phyloP scores from a whole-genome alignment of 2,888 invertebrate genomes.

The Hesperia comma region DNA sequence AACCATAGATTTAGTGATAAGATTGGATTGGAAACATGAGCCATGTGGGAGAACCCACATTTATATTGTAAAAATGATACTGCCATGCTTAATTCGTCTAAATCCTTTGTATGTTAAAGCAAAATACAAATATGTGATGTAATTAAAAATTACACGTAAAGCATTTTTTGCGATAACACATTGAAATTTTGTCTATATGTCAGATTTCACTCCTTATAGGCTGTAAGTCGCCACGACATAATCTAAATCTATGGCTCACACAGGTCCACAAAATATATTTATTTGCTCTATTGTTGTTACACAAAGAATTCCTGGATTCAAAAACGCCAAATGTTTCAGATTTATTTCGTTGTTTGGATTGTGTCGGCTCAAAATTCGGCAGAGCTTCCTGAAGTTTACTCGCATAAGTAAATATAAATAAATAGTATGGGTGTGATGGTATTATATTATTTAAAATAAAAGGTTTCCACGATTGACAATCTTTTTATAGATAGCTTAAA shows the following conservation, averaged over 20 bases:
- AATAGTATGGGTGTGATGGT: slow-evolving; percentile 44
- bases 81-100: too few species aligned
- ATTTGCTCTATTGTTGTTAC: slow-evolving; percentile 21
- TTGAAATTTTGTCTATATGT: too few species aligned
- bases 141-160: too few species aligned
- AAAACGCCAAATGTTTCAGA: slow-evolving; percentile 41
- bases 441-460: slow-evolving; percentile 39
- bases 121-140: too few species aligned
- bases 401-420: slow-evolving; percentile 39
- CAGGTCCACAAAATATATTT: slow-evolving; percentile 11
- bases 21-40: too few species aligned
- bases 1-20: neutral
- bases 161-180: too few species aligned
- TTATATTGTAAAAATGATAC: too few species aligned
- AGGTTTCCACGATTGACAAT: slow-evolving; percentile 32
- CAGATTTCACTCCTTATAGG: too few species aligned
- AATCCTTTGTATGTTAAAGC: too few species aligned
- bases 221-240: too few species aligned
- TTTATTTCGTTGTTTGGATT: slow-evolving; percentile 1
- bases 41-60: too few species aligned
- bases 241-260: neutral
- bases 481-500: slow-evolving; percentile 36
- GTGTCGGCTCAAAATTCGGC: slow-evolving; percentile 47
- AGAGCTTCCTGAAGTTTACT: slow-evolving; percentile 50
- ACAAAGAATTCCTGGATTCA: slow-evolving; percentile 1